These are phyloP conservation scores for Imbricaverruca yamaguchii DNA, from an alignment of 2,888 invertebrate species.

Conservation along the genomic window DNA sequence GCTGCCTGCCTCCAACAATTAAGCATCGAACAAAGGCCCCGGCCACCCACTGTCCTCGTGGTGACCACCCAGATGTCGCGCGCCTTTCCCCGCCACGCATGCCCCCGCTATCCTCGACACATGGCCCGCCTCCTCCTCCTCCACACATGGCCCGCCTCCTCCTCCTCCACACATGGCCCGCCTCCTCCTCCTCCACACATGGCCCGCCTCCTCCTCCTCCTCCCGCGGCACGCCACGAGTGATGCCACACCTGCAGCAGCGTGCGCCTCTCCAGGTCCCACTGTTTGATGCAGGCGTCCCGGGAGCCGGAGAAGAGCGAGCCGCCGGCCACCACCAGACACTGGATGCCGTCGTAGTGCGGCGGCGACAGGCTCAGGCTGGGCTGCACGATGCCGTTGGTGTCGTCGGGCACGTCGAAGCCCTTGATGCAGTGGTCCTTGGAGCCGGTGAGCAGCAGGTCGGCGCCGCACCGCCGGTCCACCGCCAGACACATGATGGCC, in stretches of 20 bases:
- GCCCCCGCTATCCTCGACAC: too few species aligned
- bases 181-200: neutral
- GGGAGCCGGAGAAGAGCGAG: conserved; percentile 69
- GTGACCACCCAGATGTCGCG: too few species aligned
- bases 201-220: neutral
- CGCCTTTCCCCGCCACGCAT: too few species aligned
- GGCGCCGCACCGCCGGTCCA: conserved; percentile 48
- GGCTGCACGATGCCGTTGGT: conserved; percentile 49
- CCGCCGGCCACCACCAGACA: conserved; percentile 60
- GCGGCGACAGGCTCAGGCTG: conserved; percentile 64
- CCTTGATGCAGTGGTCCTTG: conserved; percentile 77
- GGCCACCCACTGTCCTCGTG: too few species aligned
- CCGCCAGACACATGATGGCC: conserved; percentile 72
- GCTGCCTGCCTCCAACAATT: too few species aligned
- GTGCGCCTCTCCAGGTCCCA: conserved; percentile 55
- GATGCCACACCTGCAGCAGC: neutral
- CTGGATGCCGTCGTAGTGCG: conserved; percentile 85
- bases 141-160: too few species aligned
- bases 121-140: too few species aligned
- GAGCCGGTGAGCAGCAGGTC: conserved; percentile 70
- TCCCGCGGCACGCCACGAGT: too few species aligned
- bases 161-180: too few species aligned
- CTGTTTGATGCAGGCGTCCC: conserved; percentile 78
- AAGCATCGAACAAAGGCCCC: too few species aligned
- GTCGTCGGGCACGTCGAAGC: conserved; percentile 46